A percentile compares a stretch with the other conserved stretches of the same genome.
Evolutionary conservation across 2,113 vertebrate species (phyloP).

Genomic region (Equus quagga): DNA sequence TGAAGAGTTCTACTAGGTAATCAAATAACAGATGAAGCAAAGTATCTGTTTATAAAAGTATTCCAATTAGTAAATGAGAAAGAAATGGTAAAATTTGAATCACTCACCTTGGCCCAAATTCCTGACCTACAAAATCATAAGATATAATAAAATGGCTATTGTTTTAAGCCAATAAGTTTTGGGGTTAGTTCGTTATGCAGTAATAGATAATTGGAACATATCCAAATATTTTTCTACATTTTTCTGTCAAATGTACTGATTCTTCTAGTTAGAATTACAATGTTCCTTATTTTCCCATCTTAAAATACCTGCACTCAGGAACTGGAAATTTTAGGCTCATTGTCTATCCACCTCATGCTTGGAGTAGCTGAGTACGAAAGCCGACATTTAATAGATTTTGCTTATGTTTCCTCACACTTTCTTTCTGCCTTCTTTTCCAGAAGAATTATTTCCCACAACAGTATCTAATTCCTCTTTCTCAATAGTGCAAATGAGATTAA

Average conservation of each 20-base stretch:
- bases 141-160: not conserved
- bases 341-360: not conserved
- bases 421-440: not conserved
- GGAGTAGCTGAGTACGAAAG: not conserved
- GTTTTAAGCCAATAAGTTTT: not conserved
- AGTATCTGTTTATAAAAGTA: not conserved
- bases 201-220: not conserved
- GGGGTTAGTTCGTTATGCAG: not conserved
- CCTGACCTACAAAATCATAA: not conserved
- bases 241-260: slow-evolving; percentile 1
- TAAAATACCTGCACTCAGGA: slow-evolving; percentile 28
- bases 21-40: not conserved
- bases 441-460: slow-evolving; percentile 14
- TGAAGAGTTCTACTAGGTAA: not conserved
- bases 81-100: slow-evolving; percentile 14
- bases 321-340: not conserved
- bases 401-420: not conserved
- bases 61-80: not conserved
- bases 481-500: not conserved
- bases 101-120: not conserved
- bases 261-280: slow-evolving; percentile 24
- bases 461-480: slow-evolving; percentile 16
- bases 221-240: not conserved
- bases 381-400: not conserved
- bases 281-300: not conserved